Percentiles rank a stretch among this genome's conserved stretches.
These are phyloP conservation scores for Acanthaster planci DNA, from an alignment of 35 echinoderm and acorn worm genomes.

Conservation along the genomic window DNA sequence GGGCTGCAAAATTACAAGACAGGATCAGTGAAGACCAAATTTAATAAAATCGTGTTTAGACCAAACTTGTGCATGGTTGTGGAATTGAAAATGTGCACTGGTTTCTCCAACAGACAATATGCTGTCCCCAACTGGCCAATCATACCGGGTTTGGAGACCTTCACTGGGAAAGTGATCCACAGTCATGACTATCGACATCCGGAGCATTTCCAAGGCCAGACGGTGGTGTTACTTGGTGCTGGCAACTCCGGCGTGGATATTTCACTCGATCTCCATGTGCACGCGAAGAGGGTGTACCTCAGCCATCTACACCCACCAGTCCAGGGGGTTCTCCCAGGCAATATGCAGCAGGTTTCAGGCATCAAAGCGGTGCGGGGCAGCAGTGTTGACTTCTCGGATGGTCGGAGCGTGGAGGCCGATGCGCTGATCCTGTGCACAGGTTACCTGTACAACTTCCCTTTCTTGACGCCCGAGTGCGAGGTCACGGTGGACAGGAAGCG, in stretches of 20 bases:
- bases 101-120: conserved; percentile 68
- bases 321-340: conserved; percentile 38
- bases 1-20: neutral
- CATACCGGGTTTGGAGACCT: conserved; percentile 61
- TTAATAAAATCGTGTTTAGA: no score
- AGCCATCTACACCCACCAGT: conserved; percentile 59
- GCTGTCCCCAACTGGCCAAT: conserved; percentile 62
- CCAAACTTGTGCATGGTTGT: no score
- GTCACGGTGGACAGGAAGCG: conserved; percentile 41
- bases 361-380: conserved; percentile 39
- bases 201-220: conserved; percentile 58
- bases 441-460: conserved; percentile 73
- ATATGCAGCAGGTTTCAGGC: conserved; percentile 45
- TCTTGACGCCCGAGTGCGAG: conserved; percentile 72
- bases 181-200: conserved; percentile 80
- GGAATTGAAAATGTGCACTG: no score
- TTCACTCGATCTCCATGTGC: conserved; percentile 44
- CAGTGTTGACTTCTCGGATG: conserved; percentile 58
- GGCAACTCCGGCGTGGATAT: conserved; percentile 81
- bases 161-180: conserved; percentile 64
- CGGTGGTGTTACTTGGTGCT: conserved; percentile 71
- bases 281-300: conserved; percentile 58
- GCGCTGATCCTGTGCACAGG: conserved; percentile 80
- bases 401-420: conserved; percentile 44
- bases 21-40: no score